These are phyloP conservation scores for Hapalemur alaotrensis DNA, from an alignment of 2,797 vertebrate species.

Conservation along the genomic window DNA sequence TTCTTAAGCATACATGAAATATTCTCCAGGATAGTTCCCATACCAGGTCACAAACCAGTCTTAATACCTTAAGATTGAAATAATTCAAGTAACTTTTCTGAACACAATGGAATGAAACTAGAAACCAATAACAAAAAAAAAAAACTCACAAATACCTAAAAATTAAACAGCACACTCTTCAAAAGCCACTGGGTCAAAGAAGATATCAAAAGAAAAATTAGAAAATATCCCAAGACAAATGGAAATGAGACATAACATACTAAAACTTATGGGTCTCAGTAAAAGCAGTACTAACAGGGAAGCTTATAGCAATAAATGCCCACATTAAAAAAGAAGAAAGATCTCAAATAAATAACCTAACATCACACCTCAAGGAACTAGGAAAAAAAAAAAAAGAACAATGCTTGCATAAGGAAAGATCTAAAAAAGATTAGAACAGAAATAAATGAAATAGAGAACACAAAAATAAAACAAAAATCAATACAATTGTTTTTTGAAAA, in stretches of 20 bases:
- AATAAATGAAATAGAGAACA: neutral
- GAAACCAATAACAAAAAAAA: neutral
- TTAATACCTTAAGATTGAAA: neutral
- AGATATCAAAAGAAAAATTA: neutral
- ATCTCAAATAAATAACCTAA: neutral
- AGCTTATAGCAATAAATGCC: neutral
- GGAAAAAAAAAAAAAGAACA: neutral
- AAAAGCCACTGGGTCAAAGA: neutral
- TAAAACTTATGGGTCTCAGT: neutral
- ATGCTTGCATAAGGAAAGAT: neutral
- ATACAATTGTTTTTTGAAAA: neutral
- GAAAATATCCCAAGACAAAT: neutral
- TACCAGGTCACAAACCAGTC: neutral
- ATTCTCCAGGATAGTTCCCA: neutral
- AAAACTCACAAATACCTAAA: neutral
- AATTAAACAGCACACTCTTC: neutral
- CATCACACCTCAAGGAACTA: neutral
- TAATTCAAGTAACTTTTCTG: neutral
- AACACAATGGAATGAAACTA: neutral
- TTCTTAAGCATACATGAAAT: neutral
- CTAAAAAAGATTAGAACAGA: neutral
- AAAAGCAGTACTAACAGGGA: neutral
- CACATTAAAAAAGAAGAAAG: neutral
- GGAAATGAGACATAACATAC: neutral
- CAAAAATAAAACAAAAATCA: neutral